phyloP scores from a whole-genome alignment of 2,797 vertebrate genomes.

The Cuniculus paca region DNA sequence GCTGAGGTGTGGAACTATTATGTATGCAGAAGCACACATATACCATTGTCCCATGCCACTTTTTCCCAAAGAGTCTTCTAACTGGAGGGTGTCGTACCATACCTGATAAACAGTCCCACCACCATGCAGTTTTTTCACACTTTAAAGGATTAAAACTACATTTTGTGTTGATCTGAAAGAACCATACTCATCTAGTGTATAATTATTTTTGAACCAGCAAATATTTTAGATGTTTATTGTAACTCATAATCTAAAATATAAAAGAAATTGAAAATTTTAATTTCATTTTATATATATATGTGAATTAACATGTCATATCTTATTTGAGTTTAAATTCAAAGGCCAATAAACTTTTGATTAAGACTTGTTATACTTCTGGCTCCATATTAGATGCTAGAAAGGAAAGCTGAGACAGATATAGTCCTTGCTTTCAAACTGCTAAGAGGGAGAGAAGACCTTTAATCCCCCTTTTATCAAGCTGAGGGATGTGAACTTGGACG shows the following conservation, averaged over 20 bases:
- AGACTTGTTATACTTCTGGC: not conserved
- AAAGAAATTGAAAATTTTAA: conserved; percentile 7
- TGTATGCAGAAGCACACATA: not conserved
- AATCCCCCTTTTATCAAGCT: not conserved
- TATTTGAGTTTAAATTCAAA: conserved; percentile 34
- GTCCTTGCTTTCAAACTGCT: not conserved
- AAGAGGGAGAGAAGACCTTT: not conserved
- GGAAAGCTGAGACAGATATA: not conserved
- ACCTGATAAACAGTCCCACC: not conserved
- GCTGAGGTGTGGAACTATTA: not conserved
- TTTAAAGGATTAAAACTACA: conserved; percentile 4
- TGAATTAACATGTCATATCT: not conserved
- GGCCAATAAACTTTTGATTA: not conserved
- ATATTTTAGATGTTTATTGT: not conserved
- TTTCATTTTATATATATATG: conserved; percentile 2
- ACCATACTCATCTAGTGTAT: not conserved
- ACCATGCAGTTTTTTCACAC: not conserved
- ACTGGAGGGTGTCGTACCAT: not conserved
- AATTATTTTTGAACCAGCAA: conserved; percentile 32
- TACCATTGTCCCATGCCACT: not conserved
- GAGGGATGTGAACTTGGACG: not conserved
- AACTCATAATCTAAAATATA: not conserved
- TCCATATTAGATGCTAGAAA: not conserved
- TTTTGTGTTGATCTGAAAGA: not conserved
- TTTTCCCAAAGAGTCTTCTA: not conserved